Percentiles rank a stretch among this genome's conserved stretches.
These are phyloP conservation scores for Chironomus striatipennis DNA, from an alignment of 1,140 invertebrate genomes.

Conservation along the genomic window DNA sequence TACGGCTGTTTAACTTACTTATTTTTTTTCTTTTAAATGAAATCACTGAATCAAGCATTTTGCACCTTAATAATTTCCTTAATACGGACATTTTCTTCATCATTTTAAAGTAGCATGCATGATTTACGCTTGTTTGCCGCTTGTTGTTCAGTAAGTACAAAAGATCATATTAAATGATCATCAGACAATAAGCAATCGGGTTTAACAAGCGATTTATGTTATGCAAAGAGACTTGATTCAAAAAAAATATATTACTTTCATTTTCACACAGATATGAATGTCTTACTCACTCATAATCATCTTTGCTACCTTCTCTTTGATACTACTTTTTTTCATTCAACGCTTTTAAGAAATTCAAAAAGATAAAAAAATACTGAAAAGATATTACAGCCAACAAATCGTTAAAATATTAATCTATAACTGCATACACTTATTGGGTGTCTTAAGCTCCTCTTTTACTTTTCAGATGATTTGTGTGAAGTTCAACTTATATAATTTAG, in stretches of 20 bases:
- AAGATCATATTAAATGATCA: slow-evolving; percentile 14
- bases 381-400: no score
- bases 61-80: slow-evolving; percentile 21
- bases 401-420: no score
- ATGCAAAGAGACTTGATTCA: not conserved
- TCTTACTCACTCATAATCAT: no score
- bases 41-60: slow-evolving; percentile 16
- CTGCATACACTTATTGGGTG: no score
- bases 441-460: no score
- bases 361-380: no score
- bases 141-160: not conserved
- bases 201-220: not conserved
- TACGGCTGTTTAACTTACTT: slow-evolving; percentile 11
- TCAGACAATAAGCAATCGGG: slow-evolving; percentile 1
- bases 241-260: not conserved
- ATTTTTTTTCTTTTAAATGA: slow-evolving; percentile 19
- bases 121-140: not conserved
- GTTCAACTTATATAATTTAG: no score
- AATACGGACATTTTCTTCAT: not conserved
- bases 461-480: no score
- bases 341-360: no score
- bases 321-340: no score
- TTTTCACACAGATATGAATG: not conserved
- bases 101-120: not conserved
- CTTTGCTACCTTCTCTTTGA: no score